phyloP scores from a whole-genome alignment of 2,113 vertebrate genomes.

The Craseonycteris thonglongyai region DNA sequence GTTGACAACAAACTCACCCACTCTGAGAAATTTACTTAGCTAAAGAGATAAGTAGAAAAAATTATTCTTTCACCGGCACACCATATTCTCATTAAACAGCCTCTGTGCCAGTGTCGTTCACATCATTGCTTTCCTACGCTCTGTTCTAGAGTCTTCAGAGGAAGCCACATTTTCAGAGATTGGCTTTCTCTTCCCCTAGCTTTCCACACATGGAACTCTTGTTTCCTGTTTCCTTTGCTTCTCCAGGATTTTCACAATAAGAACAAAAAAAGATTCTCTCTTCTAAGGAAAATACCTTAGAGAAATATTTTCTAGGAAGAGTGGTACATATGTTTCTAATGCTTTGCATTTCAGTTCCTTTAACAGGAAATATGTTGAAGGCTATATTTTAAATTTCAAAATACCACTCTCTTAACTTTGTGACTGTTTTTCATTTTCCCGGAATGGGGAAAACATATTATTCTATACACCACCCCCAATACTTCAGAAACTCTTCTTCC shows the following conservation, averaged over 20 bases:
- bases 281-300: not conserved
- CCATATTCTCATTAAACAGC: not conserved
- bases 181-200: not conserved
- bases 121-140: not conserved
- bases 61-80: not conserved
- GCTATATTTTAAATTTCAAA: not conserved
- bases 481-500: not conserved
- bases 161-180: not conserved
- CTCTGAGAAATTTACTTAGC: not conserved
- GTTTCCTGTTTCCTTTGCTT: conserved; percentile 47
- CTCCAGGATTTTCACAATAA: conserved; percentile 8
- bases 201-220: not conserved
- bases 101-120: not conserved
- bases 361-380: not conserved
- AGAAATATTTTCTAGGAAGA: conserved; percentile 34
- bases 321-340: not conserved
- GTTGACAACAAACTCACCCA: not conserved
- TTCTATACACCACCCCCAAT: not conserved
- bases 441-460: not conserved
- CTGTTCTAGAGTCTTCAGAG: not conserved
- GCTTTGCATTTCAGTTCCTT: not conserved
- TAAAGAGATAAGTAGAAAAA: not conserved
- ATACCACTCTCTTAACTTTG: not conserved
- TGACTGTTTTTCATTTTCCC: not conserved
- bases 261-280: not conserved